A percentile compares a stretch with the other conserved stretches of the same genome.
Evolutionary conservation across 37 sponge, comb jelly and placozoan species (phyloP).

Genomic region (Oopsacas minuta): DNA sequence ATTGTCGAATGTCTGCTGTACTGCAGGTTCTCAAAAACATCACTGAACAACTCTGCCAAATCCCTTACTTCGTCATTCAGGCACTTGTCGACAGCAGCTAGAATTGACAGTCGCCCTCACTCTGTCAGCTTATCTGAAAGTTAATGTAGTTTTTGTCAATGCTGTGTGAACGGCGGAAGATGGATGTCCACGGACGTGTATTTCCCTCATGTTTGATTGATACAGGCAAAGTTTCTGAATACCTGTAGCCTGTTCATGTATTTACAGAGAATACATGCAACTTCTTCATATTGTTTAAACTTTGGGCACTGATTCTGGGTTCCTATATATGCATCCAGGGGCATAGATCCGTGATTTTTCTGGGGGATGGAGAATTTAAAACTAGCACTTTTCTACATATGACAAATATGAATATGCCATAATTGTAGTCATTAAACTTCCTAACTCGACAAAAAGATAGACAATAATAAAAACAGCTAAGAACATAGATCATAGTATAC

Average conservation of each 20-base stretch:
- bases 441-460: too few relatives aligned
- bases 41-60: conserved; percentile 17
- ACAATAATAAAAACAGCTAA: too few relatives aligned
- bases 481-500: too few relatives aligned
- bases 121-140: conserved; percentile 18
- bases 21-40: conserved; percentile 20
- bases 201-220: conserved; percentile 17
- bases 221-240: conserved; percentile 19
- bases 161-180: conserved; percentile 19
- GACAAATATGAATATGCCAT: too few relatives aligned
- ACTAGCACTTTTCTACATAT: too few relatives aligned
- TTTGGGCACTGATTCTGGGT: conserved; percentile 20
- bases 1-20: conserved; percentile 18
- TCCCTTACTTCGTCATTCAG: conserved; percentile 19
- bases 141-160: conserved; percentile 13
- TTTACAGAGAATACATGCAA: background rate
- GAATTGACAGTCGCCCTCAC: conserved; percentile 18
- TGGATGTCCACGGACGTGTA: conserved; percentile 19
- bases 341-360: too few relatives aligned
- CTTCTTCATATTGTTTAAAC: background rate
- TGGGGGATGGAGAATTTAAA: too few relatives aligned
- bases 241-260: background rate
- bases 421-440: too few relatives aligned
- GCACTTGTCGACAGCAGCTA: conserved; percentile 20
- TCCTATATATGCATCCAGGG: background rate